Base-by-base conservation (phyloP, 2,113 vertebrate genomes). In the Scophthalmus maximus region DNA sequence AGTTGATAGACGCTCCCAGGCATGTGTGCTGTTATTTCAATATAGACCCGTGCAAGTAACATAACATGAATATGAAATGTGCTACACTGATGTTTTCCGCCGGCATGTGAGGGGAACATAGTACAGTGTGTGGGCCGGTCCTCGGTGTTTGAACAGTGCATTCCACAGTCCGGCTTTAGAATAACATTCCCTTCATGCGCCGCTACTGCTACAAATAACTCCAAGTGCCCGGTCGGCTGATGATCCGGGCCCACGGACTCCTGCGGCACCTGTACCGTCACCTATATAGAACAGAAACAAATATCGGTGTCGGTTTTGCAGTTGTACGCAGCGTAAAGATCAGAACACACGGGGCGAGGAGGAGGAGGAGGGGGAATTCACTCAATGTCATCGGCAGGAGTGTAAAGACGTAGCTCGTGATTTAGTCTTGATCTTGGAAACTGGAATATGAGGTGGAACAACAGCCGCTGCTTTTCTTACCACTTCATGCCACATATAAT, bases 121-220 rank as follows among this genome's bases (percentile, higher is more conserved):
- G 57, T 78, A 40, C 74, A 74, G 72, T 68, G 78, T 65, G 74
- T 76, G 78, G 57, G 62, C 20, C 34, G 58, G 58, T 58, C 61
- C 52, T 25, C 67, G 25, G 71, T 93, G 93, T 93, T 93, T 93
- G 84, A 85, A 91, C 30, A 92, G 88, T 64, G 68, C 90, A 93
- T 94, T 93, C 91, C 91, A 78, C 85, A 89, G 86, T 76, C 72
- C 74, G 85, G 76, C 83, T 91, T 89, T 92, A 91, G 66, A 88
- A 90, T 69, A 93, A 90, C 92, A 93, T 92, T 87, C 85, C 78
- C 55, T 76, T 70, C 59, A 76, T 51, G 56, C 50, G 61, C 59
- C 76, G 86, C 83, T 79, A 72, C 69, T 68, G 86, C 68, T 57
- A 87, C 56, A 57, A 88, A 82, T 73, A 68, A 73, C 71, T 67